phyloP scores from a whole-genome alignment of 2,113 vertebrate species.

The Rhizomys pruinosus region DNA sequence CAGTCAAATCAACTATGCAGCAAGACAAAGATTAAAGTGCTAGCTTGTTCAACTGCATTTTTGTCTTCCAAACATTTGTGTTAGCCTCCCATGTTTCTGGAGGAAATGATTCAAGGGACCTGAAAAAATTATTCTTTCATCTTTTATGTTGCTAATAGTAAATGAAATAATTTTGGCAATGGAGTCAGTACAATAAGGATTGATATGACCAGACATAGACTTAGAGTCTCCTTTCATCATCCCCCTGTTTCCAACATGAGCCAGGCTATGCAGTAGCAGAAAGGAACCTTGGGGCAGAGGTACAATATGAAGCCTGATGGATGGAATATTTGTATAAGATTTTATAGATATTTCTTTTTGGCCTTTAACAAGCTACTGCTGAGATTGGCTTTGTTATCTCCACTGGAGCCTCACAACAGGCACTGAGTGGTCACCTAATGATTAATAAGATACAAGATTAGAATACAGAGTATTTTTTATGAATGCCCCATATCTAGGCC shows the following conservation, averaged over 20 bases:
- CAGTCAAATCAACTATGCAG: constrained; percentile 19
- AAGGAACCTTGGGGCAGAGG: neutral
- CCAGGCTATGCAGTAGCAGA: neutral
- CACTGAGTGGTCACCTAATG: constrained; percentile 6
- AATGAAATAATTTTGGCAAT: constrained; percentile 37
- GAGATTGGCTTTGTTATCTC: constrained; percentile 35
- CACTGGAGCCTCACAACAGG: constrained; percentile 2
- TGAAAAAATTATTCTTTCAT: neutral
- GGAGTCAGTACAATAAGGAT: neutral
- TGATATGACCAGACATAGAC: neutral
- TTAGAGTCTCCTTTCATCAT: neutral
- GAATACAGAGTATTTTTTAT: constrained; percentile 35
- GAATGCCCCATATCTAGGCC: neutral
- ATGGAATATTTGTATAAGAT: neutral
- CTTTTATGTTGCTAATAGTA: constrained; percentile 45
- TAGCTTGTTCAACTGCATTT: neutral
- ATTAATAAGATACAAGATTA: constrained; percentile 60
- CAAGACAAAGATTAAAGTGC: neutral
- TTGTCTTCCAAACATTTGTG: neutral
- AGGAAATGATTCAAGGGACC: neutral
- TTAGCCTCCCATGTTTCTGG: neutral
- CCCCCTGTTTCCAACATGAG: neutral
- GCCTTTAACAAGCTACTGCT: constrained; percentile 47
- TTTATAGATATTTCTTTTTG: constrained; percentile 33
- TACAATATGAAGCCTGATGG: neutral